These are phyloP conservation scores for Agriopis leucophaearia DNA, from an alignment of 2,888 invertebrate species.

Conservation along the genomic window DNA sequence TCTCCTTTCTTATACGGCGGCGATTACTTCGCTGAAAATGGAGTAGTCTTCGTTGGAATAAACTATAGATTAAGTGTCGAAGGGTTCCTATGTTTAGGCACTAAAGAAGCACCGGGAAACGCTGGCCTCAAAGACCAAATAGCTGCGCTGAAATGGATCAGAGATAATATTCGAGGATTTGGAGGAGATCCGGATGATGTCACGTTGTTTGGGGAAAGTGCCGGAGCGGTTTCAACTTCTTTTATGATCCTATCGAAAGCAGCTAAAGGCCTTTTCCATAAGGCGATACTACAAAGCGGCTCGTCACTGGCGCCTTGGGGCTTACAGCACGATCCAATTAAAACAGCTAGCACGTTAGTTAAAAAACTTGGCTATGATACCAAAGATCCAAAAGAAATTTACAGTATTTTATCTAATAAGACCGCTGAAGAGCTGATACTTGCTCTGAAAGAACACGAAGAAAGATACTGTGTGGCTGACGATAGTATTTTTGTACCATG, in stretches of 20 bases:
- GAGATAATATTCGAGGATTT: slow-evolving; percentile 71
- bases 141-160: slow-evolving; percentile 76
- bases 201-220: slow-evolving; percentile 80
- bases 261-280: slow-evolving; percentile 75
- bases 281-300: slow-evolving; percentile 77
- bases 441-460: slow-evolving; percentile 66
- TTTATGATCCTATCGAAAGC: slow-evolving; percentile 70
- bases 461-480: slow-evolving; percentile 70
- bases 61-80: slow-evolving; percentile 87
- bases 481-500: slow-evolving; percentile 75
- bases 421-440: slow-evolving; percentile 65
- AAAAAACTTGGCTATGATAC: slow-evolving; percentile 73
- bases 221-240: slow-evolving; percentile 77
- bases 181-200: slow-evolving; percentile 77
- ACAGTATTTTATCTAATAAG: slow-evolving; percentile 67
- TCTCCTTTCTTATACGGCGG: slow-evolving; percentile 87
- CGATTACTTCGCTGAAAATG: slow-evolving; percentile 86
- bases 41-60: slow-evolving; percentile 86
- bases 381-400: slow-evolving; percentile 70
- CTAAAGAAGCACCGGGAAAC: slow-evolving; percentile 88
- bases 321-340: slow-evolving; percentile 72
- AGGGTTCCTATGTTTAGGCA: slow-evolving; percentile 88
- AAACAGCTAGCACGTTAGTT: slow-evolving; percentile 67
- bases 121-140: slow-evolving; percentile 86
- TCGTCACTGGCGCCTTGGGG: slow-evolving; percentile 76